These are phyloP conservation scores for Labrus mixtus DNA, from an alignment of 2,113 vertebrate species.

Conservation along the genomic window DNA sequence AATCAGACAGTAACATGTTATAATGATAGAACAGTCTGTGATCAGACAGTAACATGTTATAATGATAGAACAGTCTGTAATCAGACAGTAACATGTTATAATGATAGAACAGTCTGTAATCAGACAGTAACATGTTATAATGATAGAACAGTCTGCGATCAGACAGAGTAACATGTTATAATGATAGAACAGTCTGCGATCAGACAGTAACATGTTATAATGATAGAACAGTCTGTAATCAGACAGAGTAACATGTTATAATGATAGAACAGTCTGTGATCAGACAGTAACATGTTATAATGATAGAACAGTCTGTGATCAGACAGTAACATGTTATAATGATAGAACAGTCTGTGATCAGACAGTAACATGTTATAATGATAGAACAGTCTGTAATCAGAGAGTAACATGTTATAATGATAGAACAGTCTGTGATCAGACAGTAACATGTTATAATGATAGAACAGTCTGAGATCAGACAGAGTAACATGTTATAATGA, in stretches of 20 bases:
- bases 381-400: no score
- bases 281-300: neutral
- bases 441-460: no score
- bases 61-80: neutral
- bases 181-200: conserved; percentile 3
- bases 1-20: neutral
- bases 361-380: neutral
- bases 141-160: conserved; percentile 4
- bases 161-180: neutral
- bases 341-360: conserved; percentile 8
- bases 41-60: neutral
- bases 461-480: conserved; percentile 13
- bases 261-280: conserved; percentile 7
- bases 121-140: neutral
- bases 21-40: neutral
- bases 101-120: conserved; percentile 6
- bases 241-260: neutral
- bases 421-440: conserved; percentile 16
- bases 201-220: neutral
- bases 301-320: conserved; percentile 8
- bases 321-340: neutral
- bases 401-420: neutral
- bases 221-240: conserved; percentile 7
- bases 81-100: neutral
- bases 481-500: neutral